Conservation (phyloP, 2,797 vertebrate species). For the Aselliscus stoliczkanus region DNA sequence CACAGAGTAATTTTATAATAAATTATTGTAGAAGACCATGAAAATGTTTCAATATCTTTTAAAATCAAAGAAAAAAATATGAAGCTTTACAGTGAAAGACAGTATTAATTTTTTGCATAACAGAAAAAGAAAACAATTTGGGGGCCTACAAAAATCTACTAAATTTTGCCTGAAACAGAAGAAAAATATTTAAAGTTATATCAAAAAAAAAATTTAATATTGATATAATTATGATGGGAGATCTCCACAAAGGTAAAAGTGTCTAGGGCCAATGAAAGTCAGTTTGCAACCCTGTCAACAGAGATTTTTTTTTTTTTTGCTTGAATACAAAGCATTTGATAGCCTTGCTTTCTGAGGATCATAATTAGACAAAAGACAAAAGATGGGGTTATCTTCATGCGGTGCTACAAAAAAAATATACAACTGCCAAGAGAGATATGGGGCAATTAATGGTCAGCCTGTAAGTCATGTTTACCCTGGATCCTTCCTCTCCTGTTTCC, state of each 20-base stretch:
- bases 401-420: background rate
- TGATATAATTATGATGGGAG: background rate
- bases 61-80: background rate
- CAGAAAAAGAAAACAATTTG: background rate
- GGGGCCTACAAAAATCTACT: background rate
- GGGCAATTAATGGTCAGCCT: background rate
- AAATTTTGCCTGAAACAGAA: background rate
- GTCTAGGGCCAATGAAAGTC: background rate
- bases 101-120: background rate
- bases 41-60: background rate
- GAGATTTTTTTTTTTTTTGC: background rate
- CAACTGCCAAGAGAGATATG: background rate
- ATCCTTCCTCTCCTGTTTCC: accelerated
- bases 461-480: background rate
- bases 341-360: background rate
- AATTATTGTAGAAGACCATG: background rate
- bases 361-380: background rate
- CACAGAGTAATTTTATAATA: background rate
- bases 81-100: background rate
- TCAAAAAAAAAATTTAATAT: background rate
- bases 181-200: background rate
- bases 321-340: background rate
- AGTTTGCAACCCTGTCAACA: background rate
- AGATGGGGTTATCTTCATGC: constrained; percentile 53
- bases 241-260: background rate